These are phyloP conservation scores for Camelus dromedarius DNA, from an alignment of 2,113 vertebrate genomes.

Conservation along the genomic window DNA sequence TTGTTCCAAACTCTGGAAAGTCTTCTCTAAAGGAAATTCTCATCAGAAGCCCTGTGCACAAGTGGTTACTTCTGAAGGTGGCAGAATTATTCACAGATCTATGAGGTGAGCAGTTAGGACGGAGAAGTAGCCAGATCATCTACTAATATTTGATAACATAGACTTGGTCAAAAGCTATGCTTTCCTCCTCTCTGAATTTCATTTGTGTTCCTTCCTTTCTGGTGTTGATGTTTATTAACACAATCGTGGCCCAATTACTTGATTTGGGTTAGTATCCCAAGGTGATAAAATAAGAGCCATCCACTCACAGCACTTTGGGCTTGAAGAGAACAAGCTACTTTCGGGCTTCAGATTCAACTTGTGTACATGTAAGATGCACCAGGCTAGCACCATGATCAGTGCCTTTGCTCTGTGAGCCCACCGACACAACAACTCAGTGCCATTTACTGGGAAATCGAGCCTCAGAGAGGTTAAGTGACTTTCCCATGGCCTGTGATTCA, in stretches of 20 bases:
- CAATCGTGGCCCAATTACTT: neutral
- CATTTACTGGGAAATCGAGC: neutral
- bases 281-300: neutral
- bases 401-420: neutral
- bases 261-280: neutral
- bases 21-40: neutral
- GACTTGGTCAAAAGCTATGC: neutral
- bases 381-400: neutral
- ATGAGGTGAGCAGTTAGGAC: neutral
- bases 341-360: neutral
- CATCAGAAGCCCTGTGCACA: neutral
- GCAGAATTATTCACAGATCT: neutral
- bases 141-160: neutral
- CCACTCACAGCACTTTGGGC: neutral
- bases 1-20: neutral
- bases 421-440: neutral
- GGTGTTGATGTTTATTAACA: neutral
- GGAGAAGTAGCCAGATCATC: neutral
- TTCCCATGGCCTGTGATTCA: neutral
- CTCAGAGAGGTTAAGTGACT: neutral
- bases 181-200: neutral
- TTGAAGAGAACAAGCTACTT: neutral
- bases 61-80: neutral
- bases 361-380: neutral
- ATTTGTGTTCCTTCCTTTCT: neutral